Percentiles rank a stretch among this genome's conserved stretches.
phyloP scores from a whole-genome alignment of 2,888 invertebrate genomes.

The Ypsolopha sequella region DNA sequence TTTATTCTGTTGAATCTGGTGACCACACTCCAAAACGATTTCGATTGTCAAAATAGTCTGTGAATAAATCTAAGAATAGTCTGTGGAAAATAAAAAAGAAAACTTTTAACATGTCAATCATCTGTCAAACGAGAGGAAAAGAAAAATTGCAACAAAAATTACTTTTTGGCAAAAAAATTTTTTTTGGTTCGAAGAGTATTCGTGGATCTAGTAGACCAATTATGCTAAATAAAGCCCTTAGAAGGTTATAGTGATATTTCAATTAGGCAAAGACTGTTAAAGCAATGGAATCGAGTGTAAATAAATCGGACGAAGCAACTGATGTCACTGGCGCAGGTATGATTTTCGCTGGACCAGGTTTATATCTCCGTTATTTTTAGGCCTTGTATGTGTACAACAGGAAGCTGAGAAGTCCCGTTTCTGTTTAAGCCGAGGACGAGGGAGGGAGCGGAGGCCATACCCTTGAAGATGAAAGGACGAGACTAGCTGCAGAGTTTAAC shows the following conservation, averaged over 20 bases:
- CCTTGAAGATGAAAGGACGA: slow-evolving; percentile 39
- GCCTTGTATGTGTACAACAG: slow-evolving; percentile 10
- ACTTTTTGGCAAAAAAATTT: too few relatives aligned
- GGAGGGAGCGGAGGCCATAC: slow-evolving; percentile 27
- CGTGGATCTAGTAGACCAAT: too few relatives aligned
- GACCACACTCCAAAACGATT: too few relatives aligned
- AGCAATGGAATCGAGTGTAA: slow-evolving; percentile 1
- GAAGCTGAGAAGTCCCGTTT: slow-evolving; percentile 49
- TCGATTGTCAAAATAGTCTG: too few relatives aligned
- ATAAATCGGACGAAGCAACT: not conserved
- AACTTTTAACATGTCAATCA: too few relatives aligned
- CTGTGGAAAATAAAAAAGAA: too few relatives aligned
- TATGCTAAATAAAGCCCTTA: not conserved
- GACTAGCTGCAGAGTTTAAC: slow-evolving; percentile 89
- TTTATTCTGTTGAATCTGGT: too few relatives aligned
- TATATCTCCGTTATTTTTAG: not conserved
- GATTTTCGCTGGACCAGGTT: not conserved
- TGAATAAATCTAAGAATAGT: too few relatives aligned
- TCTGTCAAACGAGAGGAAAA: too few relatives aligned
- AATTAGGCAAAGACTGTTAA: not conserved
- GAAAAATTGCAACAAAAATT: too few relatives aligned
- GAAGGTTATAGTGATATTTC: not conserved
- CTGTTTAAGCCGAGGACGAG: slow-evolving; percentile 53
- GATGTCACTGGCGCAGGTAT: slow-evolving; percentile 2
- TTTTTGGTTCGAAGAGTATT: too few relatives aligned